Conservation (phyloP, 2,113 vertebrate genomes). For the Nannospalax galili region DNA sequence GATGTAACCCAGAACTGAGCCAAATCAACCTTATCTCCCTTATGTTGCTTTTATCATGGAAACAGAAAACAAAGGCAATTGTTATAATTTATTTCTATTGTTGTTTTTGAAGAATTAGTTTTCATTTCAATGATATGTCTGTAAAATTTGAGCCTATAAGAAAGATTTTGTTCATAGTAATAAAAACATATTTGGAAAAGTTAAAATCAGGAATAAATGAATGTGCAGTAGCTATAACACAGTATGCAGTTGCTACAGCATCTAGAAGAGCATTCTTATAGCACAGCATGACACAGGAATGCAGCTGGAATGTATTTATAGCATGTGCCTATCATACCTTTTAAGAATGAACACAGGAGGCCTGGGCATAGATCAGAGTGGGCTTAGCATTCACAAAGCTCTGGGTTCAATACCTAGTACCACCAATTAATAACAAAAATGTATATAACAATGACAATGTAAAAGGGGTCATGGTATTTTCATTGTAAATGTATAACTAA, state of each 20-base stretch:
- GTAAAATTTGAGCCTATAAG: constrained; percentile 59
- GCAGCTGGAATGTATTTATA: not conserved
- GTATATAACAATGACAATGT: not conserved
- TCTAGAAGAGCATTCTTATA: not conserved
- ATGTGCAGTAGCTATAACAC: not conserved
- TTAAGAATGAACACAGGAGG: not conserved
- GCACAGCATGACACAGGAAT: not conserved
- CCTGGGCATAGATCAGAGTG: too few species aligned
- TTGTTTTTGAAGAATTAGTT: constrained; percentile 49
- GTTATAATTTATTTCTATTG: constrained; percentile 40
- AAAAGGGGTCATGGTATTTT: not conserved
- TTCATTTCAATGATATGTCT: constrained; percentile 5
- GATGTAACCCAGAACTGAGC: not conserved
- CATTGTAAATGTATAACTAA: not conserved
- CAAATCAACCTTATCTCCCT: not conserved
- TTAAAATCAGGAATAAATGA: constrained; percentile 26
- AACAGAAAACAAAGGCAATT: not conserved
- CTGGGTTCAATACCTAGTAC: not conserved
- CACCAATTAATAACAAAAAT: too few species aligned
- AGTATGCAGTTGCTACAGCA: not conserved
- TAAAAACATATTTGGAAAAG: constrained; percentile 34
- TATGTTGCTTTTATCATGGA: not conserved
- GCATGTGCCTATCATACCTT: not conserved
- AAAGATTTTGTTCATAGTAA: not conserved
- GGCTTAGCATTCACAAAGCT: not conserved